A percentile compares a stretch with the other conserved stretches of the same genome.
phyloP scores from a whole-genome alignment of 2,888 invertebrate species.

The Acleris laterana region DNA sequence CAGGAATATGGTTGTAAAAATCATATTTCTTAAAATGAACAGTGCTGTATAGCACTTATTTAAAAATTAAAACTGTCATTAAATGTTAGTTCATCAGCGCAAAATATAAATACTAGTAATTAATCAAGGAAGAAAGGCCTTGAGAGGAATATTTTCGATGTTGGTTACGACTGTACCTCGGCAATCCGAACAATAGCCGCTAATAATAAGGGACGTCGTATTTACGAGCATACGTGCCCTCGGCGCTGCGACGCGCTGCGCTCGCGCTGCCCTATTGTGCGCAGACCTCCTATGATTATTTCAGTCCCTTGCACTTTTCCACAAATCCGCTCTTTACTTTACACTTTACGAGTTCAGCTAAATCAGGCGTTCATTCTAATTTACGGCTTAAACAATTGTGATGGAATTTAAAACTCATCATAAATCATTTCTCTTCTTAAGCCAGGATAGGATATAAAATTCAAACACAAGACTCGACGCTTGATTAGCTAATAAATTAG shows the following conservation, averaged over 20 bases:
- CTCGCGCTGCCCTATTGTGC: slow-evolving; percentile 71
- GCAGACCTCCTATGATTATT: slow-evolving; percentile 83
- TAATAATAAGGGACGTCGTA: slow-evolving; percentile 82
- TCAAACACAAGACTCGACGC: slow-evolving; percentile 4
- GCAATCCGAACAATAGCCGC: slow-evolving; percentile 78
- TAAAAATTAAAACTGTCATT: neutral
- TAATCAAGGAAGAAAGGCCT: neutral
- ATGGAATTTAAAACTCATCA: slow-evolving; percentile 48
- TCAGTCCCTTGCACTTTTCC: slow-evolving; percentile 74
- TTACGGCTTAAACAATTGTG: slow-evolving; percentile 60
- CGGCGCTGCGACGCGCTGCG: slow-evolving; percentile 67
- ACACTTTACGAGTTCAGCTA: slow-evolving; percentile 69
- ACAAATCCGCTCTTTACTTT: slow-evolving; percentile 72
- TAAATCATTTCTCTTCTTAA: slow-evolving; percentile 22
- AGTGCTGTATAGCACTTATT: neutral
- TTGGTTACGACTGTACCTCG: slow-evolving; percentile 67
- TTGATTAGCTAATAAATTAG: slow-evolving; percentile 30
- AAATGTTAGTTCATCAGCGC: neutral
- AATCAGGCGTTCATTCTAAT: slow-evolving; percentile 64
- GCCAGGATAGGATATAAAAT: slow-evolving; percentile 29
- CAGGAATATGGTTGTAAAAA: neutral
- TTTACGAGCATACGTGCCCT: slow-evolving; percentile 83
- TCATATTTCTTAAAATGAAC: neutral
- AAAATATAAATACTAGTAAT: neutral
- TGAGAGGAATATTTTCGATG: slow-evolving; percentile 14